These are phyloP conservation scores for Ichneumon xanthorius DNA, from an alignment of 2,888 invertebrate species.

Conservation along the genomic window DNA sequence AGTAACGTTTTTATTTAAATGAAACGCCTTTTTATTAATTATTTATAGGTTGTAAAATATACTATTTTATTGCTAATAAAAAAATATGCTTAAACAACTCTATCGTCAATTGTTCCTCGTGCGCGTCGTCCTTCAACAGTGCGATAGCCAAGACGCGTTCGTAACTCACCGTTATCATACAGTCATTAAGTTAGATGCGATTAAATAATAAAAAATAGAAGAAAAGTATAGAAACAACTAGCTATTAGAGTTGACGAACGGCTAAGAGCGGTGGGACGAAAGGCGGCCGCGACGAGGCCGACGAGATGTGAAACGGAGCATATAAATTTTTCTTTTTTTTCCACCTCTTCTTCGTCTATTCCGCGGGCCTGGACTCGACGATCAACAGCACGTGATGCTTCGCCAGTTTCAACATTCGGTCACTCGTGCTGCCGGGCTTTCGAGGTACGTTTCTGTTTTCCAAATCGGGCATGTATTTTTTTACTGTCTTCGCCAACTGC, in stretches of 20 bases:
- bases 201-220: constrained; percentile 30
- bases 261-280: constrained; percentile 33
- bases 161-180: constrained; percentile 11
- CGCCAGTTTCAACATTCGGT: constrained; percentile 90
- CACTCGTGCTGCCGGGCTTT: constrained; percentile 89
- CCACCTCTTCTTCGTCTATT: constrained; percentile 56
- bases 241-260: constrained; percentile 12
- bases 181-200: constrained; percentile 7
- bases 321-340: constrained; percentile 13
- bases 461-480: constrained; percentile 88
- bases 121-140: neutral
- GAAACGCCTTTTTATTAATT: constrained; percentile 78
- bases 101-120: neutral
- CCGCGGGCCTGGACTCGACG: constrained; percentile 76
- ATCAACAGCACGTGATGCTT: constrained; percentile 81
- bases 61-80: constrained; percentile 83
- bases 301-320: constrained; percentile 17
- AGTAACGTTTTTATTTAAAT: constrained; percentile 56
- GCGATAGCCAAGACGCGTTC: constrained; percentile 10
- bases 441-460: constrained; percentile 83
- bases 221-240: neutral
- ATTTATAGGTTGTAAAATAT: constrained; percentile 83
- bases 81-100: constrained; percentile 75
- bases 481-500: constrained; percentile 89
- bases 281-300: constrained; percentile 18